Evolutionary conservation across 2,113 vertebrate genomes (phyloP).

Genomic region (Oryzias celebensis): DNA sequence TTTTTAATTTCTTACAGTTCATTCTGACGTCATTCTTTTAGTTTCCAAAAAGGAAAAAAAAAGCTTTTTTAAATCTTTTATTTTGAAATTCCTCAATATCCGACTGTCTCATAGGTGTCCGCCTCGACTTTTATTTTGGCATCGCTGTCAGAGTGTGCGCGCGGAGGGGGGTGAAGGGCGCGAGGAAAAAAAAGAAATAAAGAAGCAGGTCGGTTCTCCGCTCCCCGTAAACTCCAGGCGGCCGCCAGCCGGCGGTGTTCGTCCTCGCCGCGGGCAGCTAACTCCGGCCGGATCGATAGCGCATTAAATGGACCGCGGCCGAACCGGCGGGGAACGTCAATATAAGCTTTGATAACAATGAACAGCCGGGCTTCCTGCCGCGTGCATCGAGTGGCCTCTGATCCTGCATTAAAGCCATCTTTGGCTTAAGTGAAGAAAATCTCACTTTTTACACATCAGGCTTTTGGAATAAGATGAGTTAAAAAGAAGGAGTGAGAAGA

Average conservation of each 20-base stretch:
- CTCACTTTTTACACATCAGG: slow-evolving; percentile 4
- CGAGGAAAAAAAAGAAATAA: neutral
- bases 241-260: slow-evolving; percentile 15
- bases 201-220: slow-evolving; percentile 13
- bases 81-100: slow-evolving; percentile 31
- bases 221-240: slow-evolving; percentile 10
- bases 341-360: slow-evolving; percentile 36
- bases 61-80: slow-evolving; percentile 16
- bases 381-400: slow-evolving; percentile 30
- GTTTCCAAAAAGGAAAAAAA: no score
- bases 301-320: slow-evolving; percentile 45
- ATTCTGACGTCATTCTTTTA: no score
- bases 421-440: slow-evolving; percentile 19
- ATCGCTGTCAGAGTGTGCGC: neutral
- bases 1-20: no score
- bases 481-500: neutral
- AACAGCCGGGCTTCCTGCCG: slow-evolving; percentile 47
- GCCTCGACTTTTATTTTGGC: slow-evolving; percentile 7
- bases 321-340: slow-evolving; percentile 28
- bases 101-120: neutral
- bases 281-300: slow-evolving; percentile 33
- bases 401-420: slow-evolving; percentile 28
- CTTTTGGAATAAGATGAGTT: no score
- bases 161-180: slow-evolving; percentile 21
- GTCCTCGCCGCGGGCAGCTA: slow-evolving; percentile 16